Conservation (phyloP, 2,113 vertebrate genomes). For the Cyprinodon variegatus region DNA sequence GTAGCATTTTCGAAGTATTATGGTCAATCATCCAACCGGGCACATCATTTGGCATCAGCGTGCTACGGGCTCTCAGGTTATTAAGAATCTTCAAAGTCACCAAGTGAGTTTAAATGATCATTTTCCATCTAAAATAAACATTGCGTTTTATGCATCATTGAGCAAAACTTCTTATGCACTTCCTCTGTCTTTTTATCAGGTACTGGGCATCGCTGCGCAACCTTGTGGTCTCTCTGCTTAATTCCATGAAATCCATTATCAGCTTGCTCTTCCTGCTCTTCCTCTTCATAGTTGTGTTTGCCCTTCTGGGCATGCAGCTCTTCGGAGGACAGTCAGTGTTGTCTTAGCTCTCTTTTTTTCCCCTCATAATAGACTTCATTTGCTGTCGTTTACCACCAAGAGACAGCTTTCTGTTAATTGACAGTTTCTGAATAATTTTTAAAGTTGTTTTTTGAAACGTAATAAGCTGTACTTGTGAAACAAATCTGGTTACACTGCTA, state of each 20-base stretch:
- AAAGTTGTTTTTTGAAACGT: neutral
- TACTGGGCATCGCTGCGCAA: slow-evolving; percentile 96
- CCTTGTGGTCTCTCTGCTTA: slow-evolving; percentile 94
- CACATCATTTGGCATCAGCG: slow-evolving; percentile 96
- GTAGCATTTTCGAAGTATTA: slow-evolving; percentile 96
- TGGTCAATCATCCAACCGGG: slow-evolving; percentile 95
- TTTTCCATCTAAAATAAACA: neutral
- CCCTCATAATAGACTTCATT: neutral
- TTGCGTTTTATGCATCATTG: neutral
- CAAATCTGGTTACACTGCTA: slow-evolving; percentile 1
- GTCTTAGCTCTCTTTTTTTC: slow-evolving; percentile 1
- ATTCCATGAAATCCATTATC: slow-evolving; percentile 99
- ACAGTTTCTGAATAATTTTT: slow-evolving; percentile 4
- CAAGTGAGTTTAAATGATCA: slow-evolving; percentile 84
- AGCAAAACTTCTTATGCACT: neutral
- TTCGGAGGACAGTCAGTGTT: slow-evolving; percentile 95
- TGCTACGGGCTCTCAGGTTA: slow-evolving; percentile 97
- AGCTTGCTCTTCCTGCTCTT: slow-evolving; percentile 96
- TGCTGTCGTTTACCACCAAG: slow-evolving; percentile 4
- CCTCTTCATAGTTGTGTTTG: slow-evolving; percentile 97
- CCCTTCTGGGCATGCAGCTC: slow-evolving; percentile 96
- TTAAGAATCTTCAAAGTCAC: slow-evolving; percentile 99
- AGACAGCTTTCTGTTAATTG: slow-evolving; percentile 29
- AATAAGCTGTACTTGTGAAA: slow-evolving; percentile 5
- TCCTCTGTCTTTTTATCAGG: slow-evolving; percentile 69